Percentiles rank a stretch among this genome's conserved stretches.
Conservation (phyloP, 2,797 vertebrate genomes). For the Pelobates cultripes region DNA sequence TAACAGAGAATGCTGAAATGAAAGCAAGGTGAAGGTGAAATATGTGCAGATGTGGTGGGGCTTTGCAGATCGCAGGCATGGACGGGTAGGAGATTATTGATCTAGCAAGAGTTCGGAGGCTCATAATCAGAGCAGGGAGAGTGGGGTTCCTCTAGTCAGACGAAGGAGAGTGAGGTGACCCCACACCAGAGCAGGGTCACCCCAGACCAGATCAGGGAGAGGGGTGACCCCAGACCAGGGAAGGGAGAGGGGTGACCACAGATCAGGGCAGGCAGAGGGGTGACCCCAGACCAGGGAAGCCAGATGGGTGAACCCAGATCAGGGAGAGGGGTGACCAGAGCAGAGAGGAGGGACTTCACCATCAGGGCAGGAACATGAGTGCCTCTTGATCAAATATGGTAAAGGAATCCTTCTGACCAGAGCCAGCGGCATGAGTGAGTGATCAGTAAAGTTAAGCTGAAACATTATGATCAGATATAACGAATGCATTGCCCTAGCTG, state of each 20-base stretch:
- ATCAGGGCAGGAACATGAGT: too few relatives aligned
- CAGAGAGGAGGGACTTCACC: too few relatives aligned
- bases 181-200: background rate
- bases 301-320: background rate
- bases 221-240: background rate
- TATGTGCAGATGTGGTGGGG: too few relatives aligned
- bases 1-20: background rate
- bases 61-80: background rate
- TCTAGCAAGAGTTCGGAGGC: too few relatives aligned
- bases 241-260: background rate
- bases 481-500: too few relatives aligned
- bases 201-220: background rate
- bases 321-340: background rate
- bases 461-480: background rate
- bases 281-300: background rate
- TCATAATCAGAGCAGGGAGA: too few relatives aligned
- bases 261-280: too few relatives aligned
- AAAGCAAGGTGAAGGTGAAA: background rate
- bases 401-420: too few relatives aligned
- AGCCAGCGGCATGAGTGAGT: too few relatives aligned
- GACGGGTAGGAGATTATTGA: background rate
- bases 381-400: too few relatives aligned
- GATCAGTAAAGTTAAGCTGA: background rate
- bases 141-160: too few relatives aligned
- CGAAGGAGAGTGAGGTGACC: too few relatives aligned